A percentile compares a stretch with the other conserved stretches of the same genome.
Evolutionary conservation across 2,113 vertebrate species (phyloP).

Genomic region (Percopsis transmontana): DNA sequence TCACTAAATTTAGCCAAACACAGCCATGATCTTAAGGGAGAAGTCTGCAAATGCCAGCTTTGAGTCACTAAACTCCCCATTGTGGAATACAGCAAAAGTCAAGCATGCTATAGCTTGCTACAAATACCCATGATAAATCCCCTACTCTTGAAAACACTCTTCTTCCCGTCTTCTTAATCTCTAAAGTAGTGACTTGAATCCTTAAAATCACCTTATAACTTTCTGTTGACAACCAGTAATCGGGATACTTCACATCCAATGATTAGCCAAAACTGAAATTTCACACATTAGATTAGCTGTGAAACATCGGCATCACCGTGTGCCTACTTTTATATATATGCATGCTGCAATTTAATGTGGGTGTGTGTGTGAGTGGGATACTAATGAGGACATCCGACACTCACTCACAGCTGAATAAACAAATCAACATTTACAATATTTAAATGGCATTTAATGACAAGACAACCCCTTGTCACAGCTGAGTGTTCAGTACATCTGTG

Average conservation of each 20-base stretch:
- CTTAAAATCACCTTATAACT: background rate
- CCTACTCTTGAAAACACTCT: conserved; percentile 13
- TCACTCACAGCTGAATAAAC: background rate
- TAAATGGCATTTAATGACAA: background rate
- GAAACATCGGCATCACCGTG: background rate
- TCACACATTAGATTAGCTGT: background rate
- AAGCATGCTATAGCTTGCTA: background rate
- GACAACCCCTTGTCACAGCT: background rate
- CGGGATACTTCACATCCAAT: background rate
- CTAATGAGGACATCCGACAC: conserved; percentile 1
- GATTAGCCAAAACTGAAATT: background rate
- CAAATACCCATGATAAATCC: conserved; percentile 18
- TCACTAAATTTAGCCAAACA: conserved; percentile 40
- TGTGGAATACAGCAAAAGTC: conserved; percentile 15
- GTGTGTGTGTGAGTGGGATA: background rate
- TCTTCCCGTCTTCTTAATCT: background rate
- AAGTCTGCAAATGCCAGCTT: conserved; percentile 7
- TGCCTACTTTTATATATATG: background rate
- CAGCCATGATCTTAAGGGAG: conserved; percentile 24
- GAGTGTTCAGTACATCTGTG: background rate
- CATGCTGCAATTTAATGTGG: background rate
- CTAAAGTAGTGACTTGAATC: conserved; percentile 15
- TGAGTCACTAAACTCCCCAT: conserved; percentile 30
- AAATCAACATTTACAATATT: conserved; percentile 24
- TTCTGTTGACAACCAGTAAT: background rate